Evolutionary conservation across 2,888 invertebrate species (phyloP), one percentile per base, ranked within the genome.

Genomic region (Drosophila parthenogenetica): DNA sequence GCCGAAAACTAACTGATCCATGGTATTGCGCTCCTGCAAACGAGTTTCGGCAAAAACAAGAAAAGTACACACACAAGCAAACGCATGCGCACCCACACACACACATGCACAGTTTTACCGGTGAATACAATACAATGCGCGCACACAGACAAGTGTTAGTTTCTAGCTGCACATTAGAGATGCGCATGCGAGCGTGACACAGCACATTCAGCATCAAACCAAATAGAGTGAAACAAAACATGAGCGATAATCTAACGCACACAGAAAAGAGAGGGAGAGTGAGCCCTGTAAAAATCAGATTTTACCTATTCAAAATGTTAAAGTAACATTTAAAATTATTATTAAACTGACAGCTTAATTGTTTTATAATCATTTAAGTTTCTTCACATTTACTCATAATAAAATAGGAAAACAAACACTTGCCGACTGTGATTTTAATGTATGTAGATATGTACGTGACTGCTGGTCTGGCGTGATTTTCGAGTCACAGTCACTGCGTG

Each of bases 1-100:
- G 71, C 74, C 74, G 66, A 74, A 77, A 74, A 73, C 73, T 69
- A 71, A 80, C 73, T 80, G 77, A 77, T 62, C 51, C 45, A 29
- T 53, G 19, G 17, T 22, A 32, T 49, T 43, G 35, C 13, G 50
- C 55, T 76, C 68, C 51, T 75, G 77, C 77, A 71, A 77, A 79
- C 77, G 29, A 70, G 77, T 71, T 77, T 77, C 76, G 72, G 67
- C 77, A 76, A 71, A 16, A 32, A 53, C 49, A 1, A 50, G 16
- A n/a, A 14, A 53, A 13, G 37, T 17, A 25, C 17, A 39, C 49
- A 39, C 39, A 39, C 32, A 42, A 42, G 43, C 25, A 45, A 5
- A 16, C n/a, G 10, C 40, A 22, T 13, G 54, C 35, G 16, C 48
- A 40, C 35, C 25, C 39, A 57, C 37, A 40, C 29, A 35, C 25